Percentiles rank a stretch among this genome's conserved stretches.
Evolutionary conservation across 2,888 invertebrate genomes (phyloP).

Genomic region (Eustalomyia histrio): DNA sequence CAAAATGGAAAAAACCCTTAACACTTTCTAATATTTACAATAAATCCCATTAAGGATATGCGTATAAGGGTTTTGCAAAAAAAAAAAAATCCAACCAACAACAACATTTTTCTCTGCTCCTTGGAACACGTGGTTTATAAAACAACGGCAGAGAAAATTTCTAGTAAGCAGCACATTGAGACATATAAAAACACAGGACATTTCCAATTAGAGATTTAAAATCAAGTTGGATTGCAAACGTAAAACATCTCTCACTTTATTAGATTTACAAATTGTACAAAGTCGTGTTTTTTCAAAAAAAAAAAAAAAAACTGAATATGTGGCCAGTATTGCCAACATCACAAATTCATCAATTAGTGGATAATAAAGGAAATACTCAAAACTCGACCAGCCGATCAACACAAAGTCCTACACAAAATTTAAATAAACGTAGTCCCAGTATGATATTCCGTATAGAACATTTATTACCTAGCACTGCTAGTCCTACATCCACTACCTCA

Average conservation of each 20-base stretch:
- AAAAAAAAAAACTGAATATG: slow-evolving; percentile 67
- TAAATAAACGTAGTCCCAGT: slow-evolving; percentile 71
- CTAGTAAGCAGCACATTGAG: slow-evolving; percentile 36
- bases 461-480: slow-evolving; percentile 66
- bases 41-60: slow-evolving; percentile 56
- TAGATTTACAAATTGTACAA: neutral
- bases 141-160: slow-evolving; percentile 18
- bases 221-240: slow-evolving; percentile 73
- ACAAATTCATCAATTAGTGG: slow-evolving; percentile 71
- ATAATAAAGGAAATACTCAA: slow-evolving; percentile 64
- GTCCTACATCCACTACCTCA: slow-evolving; percentile 9
- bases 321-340: slow-evolving; percentile 70
- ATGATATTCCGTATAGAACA: slow-evolving; percentile 76
- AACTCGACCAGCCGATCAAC: slow-evolving; percentile 54
- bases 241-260: slow-evolving; percentile 60
- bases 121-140: slow-evolving; percentile 67
- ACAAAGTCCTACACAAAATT: slow-evolving; percentile 61
- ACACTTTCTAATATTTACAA: slow-evolving; percentile 65
- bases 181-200: slow-evolving; percentile 74
- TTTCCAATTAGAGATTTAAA: slow-evolving; percentile 76
- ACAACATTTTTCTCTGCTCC: slow-evolving; percentile 44
- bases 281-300: neutral
- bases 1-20: slow-evolving; percentile 61
- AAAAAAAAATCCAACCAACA: slow-evolving; percentile 17
- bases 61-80: slow-evolving; percentile 68